These are phyloP conservation scores for Orthosia cruda DNA, from an alignment of 2,888 invertebrate species.

Conservation along the genomic window DNA sequence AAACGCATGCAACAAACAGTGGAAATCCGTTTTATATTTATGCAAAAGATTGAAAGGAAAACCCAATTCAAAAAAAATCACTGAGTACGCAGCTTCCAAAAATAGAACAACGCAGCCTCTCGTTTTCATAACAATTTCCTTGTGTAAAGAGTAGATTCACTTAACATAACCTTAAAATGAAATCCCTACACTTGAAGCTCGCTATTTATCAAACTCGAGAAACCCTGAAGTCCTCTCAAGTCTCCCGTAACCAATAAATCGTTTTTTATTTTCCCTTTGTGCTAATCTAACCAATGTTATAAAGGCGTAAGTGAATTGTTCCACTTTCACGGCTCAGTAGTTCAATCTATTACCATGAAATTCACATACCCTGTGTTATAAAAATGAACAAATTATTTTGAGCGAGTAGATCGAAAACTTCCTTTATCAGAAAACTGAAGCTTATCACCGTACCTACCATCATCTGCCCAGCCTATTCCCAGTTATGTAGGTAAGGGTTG, in stretches of 20 bases:
- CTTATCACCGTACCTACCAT: too few relatives aligned
- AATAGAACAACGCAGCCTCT: background rate
- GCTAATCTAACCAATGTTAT: conserved; percentile 16
- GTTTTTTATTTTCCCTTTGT: conserved; percentile 39
- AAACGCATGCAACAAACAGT: background rate
- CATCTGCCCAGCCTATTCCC: too few relatives aligned
- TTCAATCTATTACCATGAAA: conserved; percentile 29
- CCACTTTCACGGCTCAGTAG: conserved; percentile 61
- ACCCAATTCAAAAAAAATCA: too few relatives aligned
- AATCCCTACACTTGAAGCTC: background rate
- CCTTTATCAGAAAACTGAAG: too few relatives aligned
- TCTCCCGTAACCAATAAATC: conserved; percentile 33
- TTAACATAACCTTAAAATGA: conserved; percentile 1
- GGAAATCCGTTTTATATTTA: too few relatives aligned
- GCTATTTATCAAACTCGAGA: conserved; percentile 10
- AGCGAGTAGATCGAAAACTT: background rate
- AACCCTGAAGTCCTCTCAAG: conserved; percentile 24
- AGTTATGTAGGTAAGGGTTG: too few relatives aligned
- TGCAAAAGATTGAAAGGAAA: too few relatives aligned
- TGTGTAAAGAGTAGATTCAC: background rate
- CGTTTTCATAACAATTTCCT: background rate
- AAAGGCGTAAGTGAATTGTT: conserved; percentile 61
- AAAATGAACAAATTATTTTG: conserved; percentile 5
- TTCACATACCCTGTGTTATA: background rate
- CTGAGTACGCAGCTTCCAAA: background rate